Percentiles rank a stretch among this genome's conserved stretches.
These are phyloP conservation scores for Catocala fraxini DNA, from an alignment of 2,888 invertebrate genomes.

Conservation along the genomic window DNA sequence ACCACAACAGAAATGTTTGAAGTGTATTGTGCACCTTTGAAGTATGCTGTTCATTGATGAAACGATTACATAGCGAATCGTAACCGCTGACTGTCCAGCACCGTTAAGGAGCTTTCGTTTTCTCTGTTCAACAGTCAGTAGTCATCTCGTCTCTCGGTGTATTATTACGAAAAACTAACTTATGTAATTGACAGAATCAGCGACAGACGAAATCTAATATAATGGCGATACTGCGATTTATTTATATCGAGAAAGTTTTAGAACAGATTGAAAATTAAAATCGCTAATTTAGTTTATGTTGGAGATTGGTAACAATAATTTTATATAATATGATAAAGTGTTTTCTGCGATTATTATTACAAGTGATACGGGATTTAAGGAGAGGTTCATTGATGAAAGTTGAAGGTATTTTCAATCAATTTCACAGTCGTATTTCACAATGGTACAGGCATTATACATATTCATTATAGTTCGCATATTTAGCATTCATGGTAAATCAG, in stretches of 20 bases:
- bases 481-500: constrained; percentile 7
- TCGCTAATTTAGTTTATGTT: not conserved
- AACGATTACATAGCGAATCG: constrained; percentile 39
- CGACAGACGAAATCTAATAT: constrained; percentile 20
- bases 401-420: not conserved
- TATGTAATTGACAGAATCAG: constrained; percentile 40
- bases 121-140: constrained; percentile 22
- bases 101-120: constrained; percentile 42
- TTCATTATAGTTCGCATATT: constrained; percentile 3
- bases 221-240: constrained; percentile 13
- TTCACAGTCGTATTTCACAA: not conserved
- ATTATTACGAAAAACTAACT: constrained; percentile 33
- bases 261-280: constrained; percentile 4
- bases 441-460: not conserved
- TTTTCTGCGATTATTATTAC: too few relatives aligned
- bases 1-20: constrained; percentile 30
- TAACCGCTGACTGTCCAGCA: constrained; percentile 18
- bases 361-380: too few relatives aligned
- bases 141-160: constrained; percentile 21
- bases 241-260: constrained; percentile 23
- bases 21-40: constrained; percentile 24
- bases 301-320: not conserved
- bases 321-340: too few relatives aligned
- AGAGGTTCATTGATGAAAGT: too few relatives aligned
- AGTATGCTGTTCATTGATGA: constrained; percentile 42